These are phyloP conservation scores for Grallaria varia DNA, from an alignment of 2,113 vertebrate species.

Conservation along the genomic window DNA sequence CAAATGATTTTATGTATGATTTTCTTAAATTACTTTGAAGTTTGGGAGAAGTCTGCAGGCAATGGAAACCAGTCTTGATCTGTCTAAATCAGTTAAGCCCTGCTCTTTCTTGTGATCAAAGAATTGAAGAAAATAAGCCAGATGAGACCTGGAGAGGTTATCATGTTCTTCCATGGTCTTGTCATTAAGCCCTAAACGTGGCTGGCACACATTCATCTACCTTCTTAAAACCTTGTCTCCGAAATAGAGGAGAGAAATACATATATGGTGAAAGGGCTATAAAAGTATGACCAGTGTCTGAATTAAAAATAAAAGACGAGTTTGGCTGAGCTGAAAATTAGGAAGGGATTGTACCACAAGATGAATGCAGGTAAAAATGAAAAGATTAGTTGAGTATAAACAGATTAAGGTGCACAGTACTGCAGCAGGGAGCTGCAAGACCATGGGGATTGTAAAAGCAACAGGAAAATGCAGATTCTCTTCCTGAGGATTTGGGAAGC, in stretches of 20 bases:
- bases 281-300: neutral
- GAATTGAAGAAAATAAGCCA: neutral
- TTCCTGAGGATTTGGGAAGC: neutral
- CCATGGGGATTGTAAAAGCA: neutral
- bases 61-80: neutral
- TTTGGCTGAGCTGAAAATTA: slow-evolving; percentile 10
- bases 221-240: neutral
- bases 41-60: neutral
- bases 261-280: neutral
- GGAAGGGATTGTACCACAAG: neutral
- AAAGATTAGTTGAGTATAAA: neutral
- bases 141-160: neutral
- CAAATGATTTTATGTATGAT: neutral
- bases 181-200: neutral
- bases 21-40: neutral
- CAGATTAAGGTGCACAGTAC: neutral
- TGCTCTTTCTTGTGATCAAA: neutral
- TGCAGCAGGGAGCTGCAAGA: neutral
- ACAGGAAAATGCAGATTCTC: neutral
- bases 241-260: neutral
- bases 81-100: neutral
- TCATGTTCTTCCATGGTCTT: neutral
- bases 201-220: neutral
- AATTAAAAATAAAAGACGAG: neutral
- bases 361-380: neutral